phyloP scores from a whole-genome alignment of 1,140 invertebrate species.

The Drosophila prosaltans region DNA sequence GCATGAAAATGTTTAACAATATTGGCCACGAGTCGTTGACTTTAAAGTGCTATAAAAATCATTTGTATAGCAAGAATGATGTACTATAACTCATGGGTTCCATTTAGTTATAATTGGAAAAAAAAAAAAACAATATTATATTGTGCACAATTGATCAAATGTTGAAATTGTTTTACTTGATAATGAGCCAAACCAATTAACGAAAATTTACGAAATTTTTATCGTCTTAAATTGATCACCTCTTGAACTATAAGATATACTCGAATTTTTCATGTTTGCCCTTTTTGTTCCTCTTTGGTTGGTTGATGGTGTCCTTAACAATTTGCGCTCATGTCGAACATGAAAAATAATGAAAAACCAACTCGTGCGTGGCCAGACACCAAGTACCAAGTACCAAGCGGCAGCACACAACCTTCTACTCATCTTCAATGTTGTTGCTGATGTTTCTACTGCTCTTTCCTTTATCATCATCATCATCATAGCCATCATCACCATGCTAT shows the following conservation, averaged over 20 bases:
- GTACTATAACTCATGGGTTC: too few relatives aligned
- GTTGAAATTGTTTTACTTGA: too few relatives aligned
- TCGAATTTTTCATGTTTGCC: not conserved
- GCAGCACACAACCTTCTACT: not conserved
- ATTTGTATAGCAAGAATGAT: too few relatives aligned
- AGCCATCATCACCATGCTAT: constrained; percentile 26
- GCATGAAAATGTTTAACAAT: too few relatives aligned
- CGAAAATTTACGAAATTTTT: not conserved
- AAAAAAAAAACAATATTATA: too few relatives aligned
- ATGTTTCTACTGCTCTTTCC: constrained; percentile 1
- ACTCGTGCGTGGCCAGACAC: constrained; percentile 58
- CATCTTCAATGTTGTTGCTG: not conserved
- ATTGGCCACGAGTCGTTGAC: too few relatives aligned
- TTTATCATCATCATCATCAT: constrained; percentile 32
- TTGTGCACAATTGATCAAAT: too few relatives aligned
- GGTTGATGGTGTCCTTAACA: constrained; percentile 40
- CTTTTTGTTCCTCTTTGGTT: not conserved
- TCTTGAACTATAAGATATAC: not conserved
- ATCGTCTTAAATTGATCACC: not conserved
- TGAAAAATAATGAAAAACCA: constrained; percentile 74
- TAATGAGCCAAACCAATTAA: too few relatives aligned
- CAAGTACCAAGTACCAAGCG: constrained; percentile 23
- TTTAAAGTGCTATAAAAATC: too few relatives aligned
- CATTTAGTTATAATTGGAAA: too few relatives aligned
- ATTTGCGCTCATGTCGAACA: constrained; percentile 75